A percentile compares a stretch with the other conserved stretches of the same genome.
Evolutionary conservation across 2,113 vertebrate genomes (phyloP).

Genomic region (Pseudorhombus dupliciocellatus): DNA sequence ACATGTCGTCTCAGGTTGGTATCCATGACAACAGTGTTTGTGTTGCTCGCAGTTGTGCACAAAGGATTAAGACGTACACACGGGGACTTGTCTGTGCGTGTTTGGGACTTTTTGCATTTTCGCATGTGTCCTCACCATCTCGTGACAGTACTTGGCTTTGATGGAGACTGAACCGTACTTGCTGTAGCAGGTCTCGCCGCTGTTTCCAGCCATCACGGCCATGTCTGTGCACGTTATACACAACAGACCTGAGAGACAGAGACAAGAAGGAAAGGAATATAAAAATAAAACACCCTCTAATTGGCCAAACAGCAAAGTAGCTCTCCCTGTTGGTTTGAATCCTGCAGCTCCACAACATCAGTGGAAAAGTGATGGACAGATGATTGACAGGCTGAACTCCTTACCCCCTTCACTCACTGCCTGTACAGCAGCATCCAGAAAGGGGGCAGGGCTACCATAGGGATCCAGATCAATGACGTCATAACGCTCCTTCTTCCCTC

Average conservation of each 20-base stretch:
- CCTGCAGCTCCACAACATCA: neutral
- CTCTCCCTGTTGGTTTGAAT: neutral
- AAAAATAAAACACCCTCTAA: neutral
- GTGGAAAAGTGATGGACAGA: neutral
- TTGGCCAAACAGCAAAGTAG: neutral
- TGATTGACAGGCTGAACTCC: slow-evolving; percentile 13
- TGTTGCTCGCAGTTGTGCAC: neutral
- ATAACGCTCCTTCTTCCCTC: slow-evolving; percentile 80
- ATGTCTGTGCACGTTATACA: slow-evolving; percentile 95
- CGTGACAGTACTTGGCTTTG: slow-evolving; percentile 92
- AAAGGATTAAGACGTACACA: slow-evolving; percentile 8
- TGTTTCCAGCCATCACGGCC: slow-evolving; percentile 93
- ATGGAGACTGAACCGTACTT: slow-evolving; percentile 92
- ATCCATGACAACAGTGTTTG: neutral
- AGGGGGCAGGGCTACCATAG: slow-evolving; percentile 88
- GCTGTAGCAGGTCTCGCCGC: slow-evolving; percentile 90
- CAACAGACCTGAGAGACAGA: slow-evolving; percentile 82
- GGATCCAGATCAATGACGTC: slow-evolving; percentile 94
- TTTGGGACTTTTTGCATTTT: neutral
- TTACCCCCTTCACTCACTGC: slow-evolving; percentile 90
- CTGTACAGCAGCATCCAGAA: slow-evolving; percentile 92
- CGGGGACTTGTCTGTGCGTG: slow-evolving; percentile 13
- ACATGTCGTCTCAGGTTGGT: slow-evolving; percentile 9
- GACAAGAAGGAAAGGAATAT: fast-evolving
- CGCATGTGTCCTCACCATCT: slow-evolving; percentile 85